Evolutionary conservation across 2,797 vertebrate species (phyloP), one percentile per base, ranked within the genome.

Genomic region (Ptychobarbus kaznakovi): DNA sequence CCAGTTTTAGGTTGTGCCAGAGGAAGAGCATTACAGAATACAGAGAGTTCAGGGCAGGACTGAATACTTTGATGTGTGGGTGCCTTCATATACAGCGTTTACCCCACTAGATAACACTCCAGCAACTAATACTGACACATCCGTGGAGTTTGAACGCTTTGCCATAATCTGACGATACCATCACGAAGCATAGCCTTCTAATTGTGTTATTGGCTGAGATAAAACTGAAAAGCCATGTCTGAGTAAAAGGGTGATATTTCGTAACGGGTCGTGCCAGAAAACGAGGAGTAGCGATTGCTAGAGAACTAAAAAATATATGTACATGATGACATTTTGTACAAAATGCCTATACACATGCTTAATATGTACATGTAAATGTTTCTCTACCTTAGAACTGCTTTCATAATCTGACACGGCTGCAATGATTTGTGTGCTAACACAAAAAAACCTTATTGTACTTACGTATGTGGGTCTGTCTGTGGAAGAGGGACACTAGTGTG

Each of bases 281-380:
- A 78, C 32, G 28, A 66, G 32, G 28, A 18, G 68, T 76, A 85
- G 87, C 38, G 22, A 86, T 89, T 89, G 89, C 88, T 89, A 92
- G 87, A 91, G 91, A 35, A 85, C 89, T 83, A 87, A 86, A 79
- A 81, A 2, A 69, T 89, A 91, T 87, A 89, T 95, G 93, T 95
- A 93, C 89, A 95, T 94, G 92, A 90, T 56, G 88, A 92, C 92
- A 92, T 89, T 87, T 91, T 91, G 80, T 92, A 92, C 92, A 93
- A 90, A 70, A 94, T 92, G 87, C 92, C 90, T 89, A 92, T 93
- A 92, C 91, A 92, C 89, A 82, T 89, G 87, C 90, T 90, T 91
- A 92, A 85, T 78, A 93, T 94, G 93, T 93, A 93, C 90, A 91
- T 92, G 91, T 93, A 92, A 92, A 94, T 93, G 93, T 95, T 91